Evolutionary conservation across 2,888 invertebrate species (phyloP), one percentile per base, ranked within the genome.

Genomic region (Chloromyia formosa): DNA sequence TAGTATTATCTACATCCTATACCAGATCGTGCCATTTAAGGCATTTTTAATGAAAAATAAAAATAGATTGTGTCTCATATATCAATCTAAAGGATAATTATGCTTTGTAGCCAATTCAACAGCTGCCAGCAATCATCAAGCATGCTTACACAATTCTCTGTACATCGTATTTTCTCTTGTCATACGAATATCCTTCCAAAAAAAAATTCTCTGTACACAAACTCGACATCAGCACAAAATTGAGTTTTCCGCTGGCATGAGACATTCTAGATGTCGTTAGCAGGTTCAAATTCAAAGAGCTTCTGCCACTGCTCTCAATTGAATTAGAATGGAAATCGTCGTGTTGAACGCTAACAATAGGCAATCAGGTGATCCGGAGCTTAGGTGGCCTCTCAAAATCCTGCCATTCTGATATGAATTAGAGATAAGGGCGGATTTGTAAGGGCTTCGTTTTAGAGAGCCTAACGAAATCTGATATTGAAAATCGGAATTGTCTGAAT

Each of bases 361-460:
- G 62, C 62, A 62, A 62, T 62, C 62, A 62, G 62, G 62, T 62
- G 62, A 18, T 42, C n/a, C 40, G 42, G n/a, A 35, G 62, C 62
- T 62, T 40, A 5, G 7, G 27, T 35, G 27, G 27, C 42, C 62
- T 40, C 62, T 62, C 62, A 62, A 62, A 40, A 40, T 16, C 62
- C 16, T 40, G 42, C 42, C 7, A 35, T 40, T 62, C 40, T 40
- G 40, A 62, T 62, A 62, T 62, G 62, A 62, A 62, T 62, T 62
- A 35, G 42, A 62, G 62, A 62, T 62, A 62, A 35, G 62, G 35
- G 35, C 27, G 27, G 42, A 62, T 62, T 62, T 42, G 40, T 35
- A 35, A 35, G 62, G 14, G 62, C 18, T 16, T 20, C 56, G 20
- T 20, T 56, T 18, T 56, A 3, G 18, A 35, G 56, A 20, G 5